Evolutionary conservation across 2,113 vertebrate genomes (phyloP).

Genomic region (Chloropsis cyanopogon): DNA sequence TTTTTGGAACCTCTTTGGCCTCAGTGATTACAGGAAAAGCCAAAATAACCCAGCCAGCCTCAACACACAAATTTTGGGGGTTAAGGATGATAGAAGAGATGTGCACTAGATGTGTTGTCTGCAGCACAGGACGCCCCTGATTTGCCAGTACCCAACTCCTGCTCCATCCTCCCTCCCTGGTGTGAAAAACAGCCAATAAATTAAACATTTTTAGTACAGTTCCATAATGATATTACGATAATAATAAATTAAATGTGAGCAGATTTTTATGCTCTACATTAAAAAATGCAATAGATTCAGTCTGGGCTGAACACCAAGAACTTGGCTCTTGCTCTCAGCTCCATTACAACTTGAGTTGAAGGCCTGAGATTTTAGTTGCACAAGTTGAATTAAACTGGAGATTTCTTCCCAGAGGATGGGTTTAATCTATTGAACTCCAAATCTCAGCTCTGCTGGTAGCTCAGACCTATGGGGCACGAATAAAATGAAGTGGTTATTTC

Average conservation of each 20-base stretch:
- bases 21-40: neutral
- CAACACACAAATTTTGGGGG: neutral
- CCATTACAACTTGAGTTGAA: neutral
- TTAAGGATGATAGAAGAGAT: neutral
- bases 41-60: neutral
- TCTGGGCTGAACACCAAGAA: slow-evolving; percentile 63
- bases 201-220: slow-evolving; percentile 24
- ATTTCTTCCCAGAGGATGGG: neutral
- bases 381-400: neutral
- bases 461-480: neutral
- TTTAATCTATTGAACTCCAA: neutral
- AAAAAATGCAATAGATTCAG: slow-evolving; percentile 32
- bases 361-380: neutral
- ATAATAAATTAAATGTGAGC: slow-evolving; percentile 60
- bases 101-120: neutral
- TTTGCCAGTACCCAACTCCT: neutral
- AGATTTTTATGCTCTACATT: slow-evolving; percentile 53
- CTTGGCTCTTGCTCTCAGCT: neutral
- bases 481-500: neutral
- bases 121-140: neutral
- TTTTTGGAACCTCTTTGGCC: neutral
- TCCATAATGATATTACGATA: slow-evolving; percentile 64
- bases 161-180: neutral
- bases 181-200: slow-evolving; percentile 35
- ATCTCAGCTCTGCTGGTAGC: neutral